Conservation (phyloP, 2,888 invertebrate genomes). For the Meghimatium bilineatum region DNA sequence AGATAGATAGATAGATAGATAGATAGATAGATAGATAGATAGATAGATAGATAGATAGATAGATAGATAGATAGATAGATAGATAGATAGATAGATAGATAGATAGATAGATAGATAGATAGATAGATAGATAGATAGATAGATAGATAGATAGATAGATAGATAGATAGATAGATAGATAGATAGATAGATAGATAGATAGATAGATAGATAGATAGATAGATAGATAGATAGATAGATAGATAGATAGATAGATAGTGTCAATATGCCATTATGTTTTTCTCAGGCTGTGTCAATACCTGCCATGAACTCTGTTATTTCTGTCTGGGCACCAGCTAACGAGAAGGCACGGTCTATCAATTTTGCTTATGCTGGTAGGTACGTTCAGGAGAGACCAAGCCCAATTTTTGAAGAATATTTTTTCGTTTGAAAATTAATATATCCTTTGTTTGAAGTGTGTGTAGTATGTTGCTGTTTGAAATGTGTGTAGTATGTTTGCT, state of each 20-base stretch:
- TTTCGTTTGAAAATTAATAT: neutral
- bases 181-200: neutral
- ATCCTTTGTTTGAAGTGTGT: too few species aligned
- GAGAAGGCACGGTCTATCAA: constrained; percentile 62
- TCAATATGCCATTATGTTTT: neutral
- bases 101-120: neutral
- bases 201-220: neutral
- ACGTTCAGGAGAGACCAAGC: neutral
- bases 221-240: neutral
- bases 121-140: neutral
- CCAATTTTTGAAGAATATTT: neutral
- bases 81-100: neutral
- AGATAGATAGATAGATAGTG: neutral
- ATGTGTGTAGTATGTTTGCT: too few species aligned
- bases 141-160: neutral
- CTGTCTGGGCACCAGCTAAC: constrained; percentile 60
- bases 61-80: constrained; percentile 12
- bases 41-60: neutral
- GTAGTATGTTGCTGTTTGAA: too few species aligned
- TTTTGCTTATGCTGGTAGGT: constrained; percentile 61
- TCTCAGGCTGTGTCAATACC: neutral
- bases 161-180: neutral
- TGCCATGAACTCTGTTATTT: constrained; percentile 62
- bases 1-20: neutral
- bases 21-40: neutral